Evolutionary conservation across 2,888 invertebrate genomes (phyloP).

Genomic region (Campaea margaritaria): DNA sequence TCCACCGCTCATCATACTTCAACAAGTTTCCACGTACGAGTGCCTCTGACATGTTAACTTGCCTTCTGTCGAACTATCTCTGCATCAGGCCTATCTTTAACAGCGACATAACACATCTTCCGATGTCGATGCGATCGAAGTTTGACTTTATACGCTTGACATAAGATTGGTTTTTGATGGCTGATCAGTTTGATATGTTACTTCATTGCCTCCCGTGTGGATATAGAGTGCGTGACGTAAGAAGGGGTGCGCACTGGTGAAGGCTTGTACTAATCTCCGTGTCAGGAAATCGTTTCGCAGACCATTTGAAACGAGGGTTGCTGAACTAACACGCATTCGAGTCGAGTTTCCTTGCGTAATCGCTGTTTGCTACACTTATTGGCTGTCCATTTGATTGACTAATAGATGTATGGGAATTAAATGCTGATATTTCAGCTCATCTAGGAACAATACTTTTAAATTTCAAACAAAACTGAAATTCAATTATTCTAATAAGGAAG

Average conservation of each 20-base stretch:
- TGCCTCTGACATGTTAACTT: constrained; percentile 84
- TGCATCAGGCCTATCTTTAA: constrained; percentile 60
- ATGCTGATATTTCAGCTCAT: constrained; percentile 7
- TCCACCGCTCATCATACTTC: constrained; percentile 66
- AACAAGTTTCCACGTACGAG: constrained; percentile 69
- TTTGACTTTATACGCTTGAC: constrained; percentile 57
- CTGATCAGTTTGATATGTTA: constrained; percentile 62
- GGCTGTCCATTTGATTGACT: constrained; percentile 59
- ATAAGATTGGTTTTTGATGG: constrained; percentile 62
- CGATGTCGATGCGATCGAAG: constrained; percentile 44
- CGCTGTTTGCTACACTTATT: constrained; percentile 70
- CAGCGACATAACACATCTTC: constrained; percentile 44
- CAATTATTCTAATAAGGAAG: too few species aligned
- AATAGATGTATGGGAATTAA: constrained; percentile 43
- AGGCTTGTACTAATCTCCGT: constrained; percentile 85
- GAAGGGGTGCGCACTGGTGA: constrained; percentile 82
- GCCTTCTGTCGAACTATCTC: constrained; percentile 82
- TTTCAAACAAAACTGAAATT: neutral
- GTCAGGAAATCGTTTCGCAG: constrained; percentile 86
- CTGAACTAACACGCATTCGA: constrained; percentile 79
- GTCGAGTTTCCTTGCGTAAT: constrained; percentile 78
- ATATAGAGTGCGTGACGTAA: constrained; percentile 83
- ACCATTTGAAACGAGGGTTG: constrained; percentile 81
- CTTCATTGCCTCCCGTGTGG: constrained; percentile 57
- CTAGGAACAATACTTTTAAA: constrained; percentile 6